Evolutionary conservation across 2,797 vertebrate species (phyloP), one percentile per base, ranked within the genome.

Genomic region (Pyrocephalus nanus): DNA sequence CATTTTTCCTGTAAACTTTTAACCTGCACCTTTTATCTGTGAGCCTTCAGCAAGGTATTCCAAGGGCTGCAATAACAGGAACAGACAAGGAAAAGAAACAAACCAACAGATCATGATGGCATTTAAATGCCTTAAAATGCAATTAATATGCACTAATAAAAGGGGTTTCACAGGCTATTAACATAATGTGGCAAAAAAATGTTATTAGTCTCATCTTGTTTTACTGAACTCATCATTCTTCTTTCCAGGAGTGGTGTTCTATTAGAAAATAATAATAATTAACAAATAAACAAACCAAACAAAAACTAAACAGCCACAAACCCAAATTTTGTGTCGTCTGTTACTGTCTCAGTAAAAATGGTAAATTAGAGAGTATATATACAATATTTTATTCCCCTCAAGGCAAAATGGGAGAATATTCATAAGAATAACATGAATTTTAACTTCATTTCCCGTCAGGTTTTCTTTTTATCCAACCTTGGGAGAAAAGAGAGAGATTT

Each of bases 111-210:
- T 51, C 43, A 22, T 45, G 60, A 83, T 57, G 36, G 15, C n/a
- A 87, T 80, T 92, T 83, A 87, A 77, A 74, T 87, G 67, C 26
- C 22, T 91, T 70, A 30, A 86, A 79, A 87, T 27, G 23, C 75
- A 92, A 80, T 96, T 93, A 91, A 88, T 89, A 57, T 60, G 57
- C 57, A 92, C 69, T 16, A 57, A 40, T 38, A 87, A 66, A 93
- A 93, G 55, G 32, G 40, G 57, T 55, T 95, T 88, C 89, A 91
- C 34, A 78, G 73, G 21, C 22, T 91, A 91, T 96, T 93, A 88
- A 32, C 69, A 58, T 62, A 72, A 48, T 34, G 51, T 40, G 51
- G 45, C 58, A 88, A 78, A 94, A 92, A 93, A 91, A 76, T 12
- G 1, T 66, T 57, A 89, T 95, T 93, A 87, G 47, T 79, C 75